Base-by-base conservation (phyloP, 2,888 invertebrate species). In the Chrysolina oricalcia region DNA sequence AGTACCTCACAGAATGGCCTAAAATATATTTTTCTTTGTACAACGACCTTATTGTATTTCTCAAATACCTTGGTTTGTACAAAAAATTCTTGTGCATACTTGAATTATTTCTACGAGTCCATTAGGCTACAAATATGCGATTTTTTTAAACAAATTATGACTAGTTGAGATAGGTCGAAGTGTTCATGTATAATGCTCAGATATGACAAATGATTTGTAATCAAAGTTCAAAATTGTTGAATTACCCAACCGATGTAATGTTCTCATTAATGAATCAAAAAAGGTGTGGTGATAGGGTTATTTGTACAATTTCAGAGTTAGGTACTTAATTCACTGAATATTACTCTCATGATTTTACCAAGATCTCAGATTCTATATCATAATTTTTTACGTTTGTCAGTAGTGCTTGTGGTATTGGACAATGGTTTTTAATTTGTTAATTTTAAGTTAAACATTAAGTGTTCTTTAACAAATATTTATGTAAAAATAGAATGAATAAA, bases 401-500 rank as follows among this genome's bases (percentile, higher is more conserved):
- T 87, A 87, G 87, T 86, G 86, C 87, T 87, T 87, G 86, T 81
- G 87, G 87, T 87, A 87, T 85, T 83, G 87, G 88, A 88, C 87
- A 87, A 87, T 87, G 87, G 87, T 87, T 88, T 85, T 84, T 59
- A 72, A 78, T 66, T 53, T 68, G 23, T 81, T 86, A 83, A 82
- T 82, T 80, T 83, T 83, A 83, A 84, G 82, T 83, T 85, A 82
- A 83, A 84, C 80, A 78, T 83, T 87, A 87, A 86, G 83, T 86
- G 85, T 87, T 86, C 85, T 83, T 84, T 83, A 84, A 85, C 83
- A 86, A 81, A 86, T 86, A 86, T 86, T 87, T 87, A 86, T 86
- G 86, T 86, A 86, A 85, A n/a, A 83, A 86, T 86, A 86, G 85
- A 82, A 72, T 59, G 48, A 74, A 77, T 72, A 71, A 74, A 76